phyloP scores from a whole-genome alignment of 2,888 invertebrate genomes.

The Mallateleia sp. region DNA sequence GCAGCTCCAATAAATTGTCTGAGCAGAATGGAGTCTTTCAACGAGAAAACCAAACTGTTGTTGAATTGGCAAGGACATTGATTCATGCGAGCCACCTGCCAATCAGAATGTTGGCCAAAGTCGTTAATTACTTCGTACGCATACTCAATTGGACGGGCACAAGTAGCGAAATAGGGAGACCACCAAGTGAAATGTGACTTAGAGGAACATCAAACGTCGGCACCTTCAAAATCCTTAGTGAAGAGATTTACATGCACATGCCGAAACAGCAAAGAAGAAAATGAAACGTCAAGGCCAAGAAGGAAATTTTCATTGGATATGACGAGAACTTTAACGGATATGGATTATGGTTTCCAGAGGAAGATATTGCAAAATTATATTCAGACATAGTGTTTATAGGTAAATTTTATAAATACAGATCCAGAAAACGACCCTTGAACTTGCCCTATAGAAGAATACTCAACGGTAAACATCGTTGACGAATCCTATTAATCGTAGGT shows the following conservation, averaged over 20 bases:
- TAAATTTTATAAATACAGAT: slow-evolving; percentile 9
- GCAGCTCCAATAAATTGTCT: slow-evolving; percentile 35
- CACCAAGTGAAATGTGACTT: not conserved
- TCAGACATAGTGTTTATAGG: slow-evolving; percentile 14
- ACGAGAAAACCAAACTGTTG: slow-evolving; percentile 45
- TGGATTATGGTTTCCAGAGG: slow-evolving; percentile 47
- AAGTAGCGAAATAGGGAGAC: not conserved
- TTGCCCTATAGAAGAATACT: too few relatives aligned
- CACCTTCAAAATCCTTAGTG: slow-evolving; percentile 59
- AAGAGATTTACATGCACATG: slow-evolving; percentile 78
- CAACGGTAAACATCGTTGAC: too few relatives aligned
- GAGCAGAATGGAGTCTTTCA: slow-evolving; percentile 50
- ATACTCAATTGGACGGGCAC: slow-evolving; percentile 25
- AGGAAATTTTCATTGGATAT: slow-evolving; percentile 57
- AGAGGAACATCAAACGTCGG: not conserved
- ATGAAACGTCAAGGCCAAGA: slow-evolving; percentile 48
- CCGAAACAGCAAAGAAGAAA: slow-evolving; percentile 59
- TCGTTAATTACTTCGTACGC: slow-evolving; percentile 10
- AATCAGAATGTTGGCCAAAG: slow-evolving; percentile 36
- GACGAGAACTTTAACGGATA: slow-evolving; percentile 53
- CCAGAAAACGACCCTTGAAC: too few relatives aligned
- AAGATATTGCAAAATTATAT: not conserved
- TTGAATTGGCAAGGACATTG: slow-evolving; percentile 28
- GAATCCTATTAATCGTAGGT: too few relatives aligned
- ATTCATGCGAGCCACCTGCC: slow-evolving; percentile 17